A percentile compares a stretch with the other conserved stretches of the same genome.
Evolutionary conservation across 2,113 vertebrate species (phyloP).

Genomic region (Cacatua alba): DNA sequence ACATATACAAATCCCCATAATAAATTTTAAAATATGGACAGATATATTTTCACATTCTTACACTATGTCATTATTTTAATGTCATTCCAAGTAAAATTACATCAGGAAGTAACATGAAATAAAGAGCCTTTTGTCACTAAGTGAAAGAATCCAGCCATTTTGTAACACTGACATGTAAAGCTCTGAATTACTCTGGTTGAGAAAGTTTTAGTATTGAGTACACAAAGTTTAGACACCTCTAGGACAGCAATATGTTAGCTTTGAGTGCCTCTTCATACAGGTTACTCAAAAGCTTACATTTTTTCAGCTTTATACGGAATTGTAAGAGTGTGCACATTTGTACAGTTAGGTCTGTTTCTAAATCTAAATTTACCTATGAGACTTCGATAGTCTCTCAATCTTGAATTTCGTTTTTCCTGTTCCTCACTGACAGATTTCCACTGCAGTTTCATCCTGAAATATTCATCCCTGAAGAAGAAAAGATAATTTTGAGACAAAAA

Average conservation of each 20-base stretch:
- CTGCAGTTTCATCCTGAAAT: conserved; percentile 98
- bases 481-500: conserved; percentile 10
- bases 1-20: not conserved
- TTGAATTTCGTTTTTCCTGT: conserved; percentile 93
- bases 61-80: not conserved
- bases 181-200: not conserved
- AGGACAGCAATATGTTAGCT: not conserved
- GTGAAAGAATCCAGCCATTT: not conserved
- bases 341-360: not conserved
- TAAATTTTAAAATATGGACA: not conserved
- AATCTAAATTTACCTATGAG: conserved; percentile 86
- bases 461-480: conserved; percentile 85
- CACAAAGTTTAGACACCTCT: not conserved
- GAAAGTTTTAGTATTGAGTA: not conserved
- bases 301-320: not conserved
- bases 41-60: not conserved
- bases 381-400: conserved; percentile 91
- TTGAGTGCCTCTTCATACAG: not conserved
- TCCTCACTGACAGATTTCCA: conserved; percentile 97
- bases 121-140: not conserved
- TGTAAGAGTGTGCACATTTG: not conserved
- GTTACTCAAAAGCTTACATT: not conserved
- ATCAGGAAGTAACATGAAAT: not conserved
- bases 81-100: not conserved
- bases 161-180: not conserved